phyloP scores from a whole-genome alignment of 2,888 invertebrate genomes.

The Leptopterna dolabrata region DNA sequence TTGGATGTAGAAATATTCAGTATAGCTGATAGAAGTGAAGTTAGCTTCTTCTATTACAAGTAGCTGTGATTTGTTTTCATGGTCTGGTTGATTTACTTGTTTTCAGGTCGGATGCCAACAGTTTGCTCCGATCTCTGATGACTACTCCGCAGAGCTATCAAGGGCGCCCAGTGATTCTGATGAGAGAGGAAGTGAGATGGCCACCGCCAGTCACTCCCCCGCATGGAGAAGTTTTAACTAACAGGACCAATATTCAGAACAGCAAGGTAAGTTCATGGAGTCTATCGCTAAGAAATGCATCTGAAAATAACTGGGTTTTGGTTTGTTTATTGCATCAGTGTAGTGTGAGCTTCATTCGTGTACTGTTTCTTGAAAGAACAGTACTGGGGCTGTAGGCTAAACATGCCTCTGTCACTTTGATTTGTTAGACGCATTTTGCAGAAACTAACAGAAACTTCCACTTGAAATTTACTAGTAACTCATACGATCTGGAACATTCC shows the following conservation, averaged over 20 bases:
- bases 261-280: conserved; percentile 38
- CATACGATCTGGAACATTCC: no score
- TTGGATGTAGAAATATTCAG: not conserved
- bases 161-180: conserved; percentile 58
- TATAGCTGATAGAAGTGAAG: no score
- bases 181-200: conserved; percentile 59
- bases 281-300: not conserved
- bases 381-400: no score
- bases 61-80: no score
- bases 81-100: not conserved
- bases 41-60: no score
- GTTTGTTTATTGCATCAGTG: not conserved
- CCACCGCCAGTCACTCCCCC: conserved; percentile 52
- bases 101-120: conserved; percentile 76
- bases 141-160: conserved; percentile 55
- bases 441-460: no score
- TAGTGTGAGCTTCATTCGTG: not conserved
- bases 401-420: no score
- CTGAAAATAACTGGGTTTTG: not conserved
- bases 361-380: no score
- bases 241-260: conserved; percentile 56
- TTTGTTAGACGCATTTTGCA: no score
- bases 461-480: no score
- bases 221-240: conserved; percentile 54
- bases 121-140: conserved; percentile 79